phyloP scores from a whole-genome alignment of 2,888 invertebrate species.

The Nebria salina region DNA sequence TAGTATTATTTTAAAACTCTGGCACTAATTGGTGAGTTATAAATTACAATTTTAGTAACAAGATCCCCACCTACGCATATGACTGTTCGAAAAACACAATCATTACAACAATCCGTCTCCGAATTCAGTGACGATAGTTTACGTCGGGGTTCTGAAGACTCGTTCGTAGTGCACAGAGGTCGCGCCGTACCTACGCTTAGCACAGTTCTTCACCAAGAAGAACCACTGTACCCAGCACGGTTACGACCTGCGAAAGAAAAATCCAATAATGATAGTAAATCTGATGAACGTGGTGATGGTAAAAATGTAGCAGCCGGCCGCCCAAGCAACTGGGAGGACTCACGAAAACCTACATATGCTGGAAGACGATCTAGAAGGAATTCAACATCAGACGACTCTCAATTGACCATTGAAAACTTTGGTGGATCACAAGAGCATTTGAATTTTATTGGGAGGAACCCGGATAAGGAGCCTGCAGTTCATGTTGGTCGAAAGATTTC shows the following conservation, averaged over 20 bases:
- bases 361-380: conserved; percentile 86
- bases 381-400: conserved; percentile 86
- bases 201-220: conserved; percentile 68
- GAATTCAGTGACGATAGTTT: conserved; percentile 62
- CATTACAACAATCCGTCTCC: conserved; percentile 59
- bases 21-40: background rate
- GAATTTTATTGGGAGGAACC: conserved; percentile 84
- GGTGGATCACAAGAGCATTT: conserved; percentile 91
- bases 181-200: conserved; percentile 81
- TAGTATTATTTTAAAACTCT: background rate
- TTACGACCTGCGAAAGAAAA: conserved; percentile 72
- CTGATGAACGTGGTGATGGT: conserved; percentile 71
- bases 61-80: conserved; percentile 66
- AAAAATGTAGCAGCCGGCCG: conserved; percentile 71
- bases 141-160: conserved; percentile 66
- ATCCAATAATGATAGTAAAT: conserved; percentile 71
- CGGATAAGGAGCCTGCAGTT: conserved; percentile 76
- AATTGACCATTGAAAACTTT: conserved; percentile 91
- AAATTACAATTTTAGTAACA: conserved; percentile 60
- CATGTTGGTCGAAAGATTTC: conserved; percentile 65
- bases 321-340: conserved; percentile 86
- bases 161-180: conserved; percentile 84
- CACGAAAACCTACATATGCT: conserved; percentile 76
- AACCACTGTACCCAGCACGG: conserved; percentile 69
- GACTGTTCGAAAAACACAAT: conserved; percentile 60